phyloP scores from a whole-genome alignment of 2,797 vertebrate species.

The Gambelia wislizenii region DNA sequence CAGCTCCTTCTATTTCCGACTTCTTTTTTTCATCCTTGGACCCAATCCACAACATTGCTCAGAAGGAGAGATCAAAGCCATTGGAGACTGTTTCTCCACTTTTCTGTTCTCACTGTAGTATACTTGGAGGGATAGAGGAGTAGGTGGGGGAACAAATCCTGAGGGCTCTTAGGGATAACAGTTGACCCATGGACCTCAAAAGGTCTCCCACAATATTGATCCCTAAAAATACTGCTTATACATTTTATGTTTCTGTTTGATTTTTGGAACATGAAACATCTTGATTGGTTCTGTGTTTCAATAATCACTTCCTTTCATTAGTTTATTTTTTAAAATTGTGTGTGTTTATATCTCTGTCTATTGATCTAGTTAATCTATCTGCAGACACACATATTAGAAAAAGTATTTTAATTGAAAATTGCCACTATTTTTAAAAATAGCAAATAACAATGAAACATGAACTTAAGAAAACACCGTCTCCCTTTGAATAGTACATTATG shows the following conservation, averaged over 20 bases:
- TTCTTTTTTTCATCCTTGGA: too few species aligned
- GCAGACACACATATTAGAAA: background rate
- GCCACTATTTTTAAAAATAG: background rate
- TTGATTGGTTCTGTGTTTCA: background rate
- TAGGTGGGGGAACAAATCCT: background rate
- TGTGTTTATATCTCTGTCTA: background rate
- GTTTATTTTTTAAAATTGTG: background rate
- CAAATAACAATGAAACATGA: background rate
- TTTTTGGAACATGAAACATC: background rate
- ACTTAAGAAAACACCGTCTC: too few species aligned
- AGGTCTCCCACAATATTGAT: background rate
- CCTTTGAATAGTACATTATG: background rate
- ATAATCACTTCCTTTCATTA: background rate
- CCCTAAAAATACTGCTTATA: background rate
- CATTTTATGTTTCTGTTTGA: background rate
- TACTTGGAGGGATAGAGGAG: background rate
- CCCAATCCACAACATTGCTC: background rate
- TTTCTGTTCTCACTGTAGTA: background rate
- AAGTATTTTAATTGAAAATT: background rate
- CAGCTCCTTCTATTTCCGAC: too few species aligned
- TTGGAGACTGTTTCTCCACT: background rate
- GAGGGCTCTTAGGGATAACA: background rate
- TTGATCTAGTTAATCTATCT: too few species aligned
- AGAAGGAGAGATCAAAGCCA: background rate
- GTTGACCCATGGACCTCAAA: background rate